Evolutionary conservation across 1,140 invertebrate genomes (phyloP), one percentile per base, ranked within the genome.

Genomic region (Trigoniulus corallinus): DNA sequence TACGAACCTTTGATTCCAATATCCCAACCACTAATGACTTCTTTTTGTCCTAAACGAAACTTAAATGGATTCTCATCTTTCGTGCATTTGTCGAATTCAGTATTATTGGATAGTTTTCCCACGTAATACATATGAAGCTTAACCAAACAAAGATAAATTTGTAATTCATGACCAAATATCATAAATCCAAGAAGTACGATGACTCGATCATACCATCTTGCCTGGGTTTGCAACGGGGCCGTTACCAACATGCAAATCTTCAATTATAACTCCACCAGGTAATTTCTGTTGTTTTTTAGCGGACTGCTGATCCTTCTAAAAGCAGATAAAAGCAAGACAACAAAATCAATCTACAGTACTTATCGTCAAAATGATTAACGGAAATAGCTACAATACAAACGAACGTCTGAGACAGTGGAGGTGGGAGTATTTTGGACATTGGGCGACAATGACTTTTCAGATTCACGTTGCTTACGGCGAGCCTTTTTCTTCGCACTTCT

Each of bases 21-120:
- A 62, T 95, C 89, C 89, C 88, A 94, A 24, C 86, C 92, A 59
- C 80, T 80, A 56, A 95, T 92, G 0, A 94, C 88, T 67, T 92
- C 84, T 44, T 80, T 80, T 41, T 73, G 73, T 0, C 88, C 89
- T 13, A 95, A 64, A 20, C 75, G 72, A 67, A 94, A 94, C 65
- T 81, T 83, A 61, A 93, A 91, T 0, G 84, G 84, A 25, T 76
- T 73, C 12, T 85, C 86, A 54, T 79, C 70, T 2, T 65, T 68
- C 29, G 7, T 34, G 22, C 76, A 60, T 50, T 68, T 64, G 15
- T 34, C 29, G 60, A 69, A 69, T 37, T 62, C 53, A 54, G 65
- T 64, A 51, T 54, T 62, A 27, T 61, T 59, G 7, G 57, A 26
- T 50, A 68, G 51, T 22, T 54, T 60, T 24, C 67, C 67, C 49